These are phyloP conservation scores for Mormyrus lacerda DNA, from an alignment of 2,113 vertebrate species.

Conservation along the genomic window DNA sequence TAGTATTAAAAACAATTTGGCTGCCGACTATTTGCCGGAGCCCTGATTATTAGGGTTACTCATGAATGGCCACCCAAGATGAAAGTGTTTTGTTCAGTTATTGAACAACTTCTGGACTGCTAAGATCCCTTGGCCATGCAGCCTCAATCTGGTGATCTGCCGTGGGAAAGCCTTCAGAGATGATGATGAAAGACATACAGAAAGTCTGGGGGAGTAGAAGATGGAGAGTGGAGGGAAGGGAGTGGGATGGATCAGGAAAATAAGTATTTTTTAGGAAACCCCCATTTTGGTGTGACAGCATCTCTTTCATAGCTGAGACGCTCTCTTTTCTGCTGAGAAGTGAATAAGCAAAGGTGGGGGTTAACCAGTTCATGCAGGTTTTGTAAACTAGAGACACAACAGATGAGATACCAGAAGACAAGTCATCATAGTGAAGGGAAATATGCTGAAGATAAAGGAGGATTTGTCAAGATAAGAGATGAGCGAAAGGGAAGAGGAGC, in stretches of 20 bases:
- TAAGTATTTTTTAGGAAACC: neutral
- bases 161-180: neutral
- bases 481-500: neutral
- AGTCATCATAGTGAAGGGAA: neutral
- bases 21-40: neutral
- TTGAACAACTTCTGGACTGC: neutral
- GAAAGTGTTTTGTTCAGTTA: neutral
- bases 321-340: neutral
- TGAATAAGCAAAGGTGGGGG: neutral
- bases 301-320: neutral
- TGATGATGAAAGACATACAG: neutral
- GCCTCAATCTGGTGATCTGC: neutral
- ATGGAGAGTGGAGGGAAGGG: neutral
- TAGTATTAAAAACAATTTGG: neutral
- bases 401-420: neutral
- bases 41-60: neutral
- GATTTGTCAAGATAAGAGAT: neutral
- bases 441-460: neutral
- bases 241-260: neutral
- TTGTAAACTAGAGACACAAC: neutral
- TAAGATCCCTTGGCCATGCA: neutral
- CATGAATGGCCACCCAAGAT: neutral
- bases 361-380: neutral
- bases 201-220: neutral
- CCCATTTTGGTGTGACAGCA: neutral